Base-by-base conservation (phyloP, 1,140 invertebrate genomes). In the Periplaneta americana region DNA sequence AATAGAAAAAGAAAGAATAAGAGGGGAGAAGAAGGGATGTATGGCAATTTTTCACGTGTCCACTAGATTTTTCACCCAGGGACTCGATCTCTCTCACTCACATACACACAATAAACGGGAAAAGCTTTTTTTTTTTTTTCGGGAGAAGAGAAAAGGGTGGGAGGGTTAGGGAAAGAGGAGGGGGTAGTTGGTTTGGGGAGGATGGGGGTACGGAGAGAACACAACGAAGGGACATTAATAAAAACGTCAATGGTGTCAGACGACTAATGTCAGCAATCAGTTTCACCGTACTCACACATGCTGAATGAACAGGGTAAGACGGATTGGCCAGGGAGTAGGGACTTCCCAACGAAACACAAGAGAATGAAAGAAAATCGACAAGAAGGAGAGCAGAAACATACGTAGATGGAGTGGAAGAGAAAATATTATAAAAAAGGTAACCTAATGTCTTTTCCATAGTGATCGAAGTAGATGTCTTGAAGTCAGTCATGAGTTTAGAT, bases 201-300 rank as follows among this genome's bases (percentile, higher is more conserved):
- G 83, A 82, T 83, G 83, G 80, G 35, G 79, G 78, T 37, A 31
- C 77, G 74, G 35, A 75, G 81, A 83, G 81, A 83, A 82, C 82
- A 76, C 36, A 81, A 66, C 74, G 81, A 74, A 81, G 48, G 81
- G 79, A 82, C 88, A 88, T 88, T 88, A 88, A 88, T 88, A 88
- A 88, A 88, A 88, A 87, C 88, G 88, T 88, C 88, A 88, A 88
- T 88, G 87, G 87, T 88, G 88, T 88, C 87, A 87, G 86, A 88
- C 87, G 87, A 88, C 88, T 88, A 88, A 88, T 88, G 87, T 87
- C 84, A 85, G 87, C 85, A 88, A 87, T 88, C 87, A 86, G 86
- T 88, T 86, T 85, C 82, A 82, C 66, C 66, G 66, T 34, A 80
- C 80, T 75, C 80, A 80, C 80, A 80, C 80, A 80, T 66, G 66